Percentiles rank a stretch among this genome's conserved stretches.
These are phyloP conservation scores for Aquatica leii DNA, from an alignment of 2,888 invertebrate species.

Conservation along the genomic window DNA sequence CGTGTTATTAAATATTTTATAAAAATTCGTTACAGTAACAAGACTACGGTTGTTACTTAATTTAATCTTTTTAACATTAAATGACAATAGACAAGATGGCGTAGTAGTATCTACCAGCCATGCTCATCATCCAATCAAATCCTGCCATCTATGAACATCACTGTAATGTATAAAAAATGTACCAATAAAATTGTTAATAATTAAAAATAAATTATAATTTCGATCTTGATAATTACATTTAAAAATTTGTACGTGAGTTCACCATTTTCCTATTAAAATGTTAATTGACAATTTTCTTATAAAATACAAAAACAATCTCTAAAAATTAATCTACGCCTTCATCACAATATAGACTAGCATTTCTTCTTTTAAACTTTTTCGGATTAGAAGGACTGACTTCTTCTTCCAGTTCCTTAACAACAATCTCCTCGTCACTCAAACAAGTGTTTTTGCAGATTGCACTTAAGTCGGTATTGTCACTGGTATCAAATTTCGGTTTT, in stretches of 20 bases:
- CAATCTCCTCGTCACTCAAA: constrained; percentile 1
- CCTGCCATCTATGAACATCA: too few relatives aligned
- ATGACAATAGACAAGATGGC: too few relatives aligned
- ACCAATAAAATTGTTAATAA: too few relatives aligned
- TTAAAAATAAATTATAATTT: too few relatives aligned
- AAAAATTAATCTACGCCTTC: not conserved
- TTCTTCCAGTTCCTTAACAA: constrained; percentile 1
- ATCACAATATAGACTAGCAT: constrained; percentile 56
- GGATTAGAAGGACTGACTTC: constrained; percentile 39
- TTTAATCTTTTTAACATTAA: too few relatives aligned
- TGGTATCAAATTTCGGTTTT: constrained; percentile 45
- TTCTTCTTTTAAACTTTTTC: constrained; percentile 61
- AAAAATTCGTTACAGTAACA: too few relatives aligned
- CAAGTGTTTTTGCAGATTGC: not conserved
- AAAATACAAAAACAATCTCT: not conserved
- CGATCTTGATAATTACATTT: not conserved
- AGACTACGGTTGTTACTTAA: too few relatives aligned
- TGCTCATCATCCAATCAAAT: too few relatives aligned
- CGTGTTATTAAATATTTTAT: too few relatives aligned
- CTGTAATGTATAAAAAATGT: too few relatives aligned
- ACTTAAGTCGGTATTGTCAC: not conserved
- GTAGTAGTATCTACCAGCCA: too few relatives aligned
- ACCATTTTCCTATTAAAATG: not conserved
- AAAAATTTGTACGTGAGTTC: not conserved
- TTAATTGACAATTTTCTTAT: constrained; percentile 4